Conservation (phyloP, 2,797 vertebrate species). For the Rhabdophis nuchalis region DNA sequence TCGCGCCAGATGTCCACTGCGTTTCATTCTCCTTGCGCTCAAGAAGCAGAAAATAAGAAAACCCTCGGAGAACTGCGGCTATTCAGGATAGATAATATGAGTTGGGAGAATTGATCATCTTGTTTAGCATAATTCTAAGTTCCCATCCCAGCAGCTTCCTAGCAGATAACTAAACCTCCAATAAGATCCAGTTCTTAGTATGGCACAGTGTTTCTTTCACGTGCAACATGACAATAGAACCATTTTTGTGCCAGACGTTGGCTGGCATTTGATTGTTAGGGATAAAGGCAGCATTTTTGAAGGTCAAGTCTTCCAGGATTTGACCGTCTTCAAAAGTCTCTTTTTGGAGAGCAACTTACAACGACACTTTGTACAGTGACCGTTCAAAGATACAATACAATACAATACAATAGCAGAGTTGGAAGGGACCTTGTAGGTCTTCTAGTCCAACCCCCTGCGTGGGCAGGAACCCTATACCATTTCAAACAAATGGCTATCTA, state of each 20-base stretch:
- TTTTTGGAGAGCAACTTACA: background rate
- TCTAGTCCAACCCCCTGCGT: too few relatives aligned
- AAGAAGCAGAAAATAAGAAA: background rate
- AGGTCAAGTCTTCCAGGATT: slow-evolving; percentile 13
- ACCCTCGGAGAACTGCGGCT: too few relatives aligned
- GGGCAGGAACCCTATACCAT: too few relatives aligned
- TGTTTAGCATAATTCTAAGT: background rate
- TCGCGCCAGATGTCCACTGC: background rate
- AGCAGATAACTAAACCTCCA: background rate
- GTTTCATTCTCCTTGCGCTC: background rate
- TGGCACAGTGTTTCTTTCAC: slow-evolving; percentile 19
- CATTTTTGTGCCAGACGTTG: slow-evolving; percentile 27
- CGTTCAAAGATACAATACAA: background rate
- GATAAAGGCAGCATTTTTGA: slow-evolving; percentile 16
- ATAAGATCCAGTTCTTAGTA: background rate
- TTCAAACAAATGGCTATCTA: too few relatives aligned
- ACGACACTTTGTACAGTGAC: background rate
- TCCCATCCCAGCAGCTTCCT: background rate
- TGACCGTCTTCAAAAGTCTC: slow-evolving; percentile 39
- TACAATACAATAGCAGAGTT: too few relatives aligned
- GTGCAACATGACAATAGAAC: slow-evolving; percentile 22
- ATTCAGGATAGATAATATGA: background rate
- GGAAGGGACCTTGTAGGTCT: too few relatives aligned
- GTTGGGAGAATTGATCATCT: background rate
- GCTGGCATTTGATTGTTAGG: slow-evolving; percentile 43